A percentile compares a stretch with the other conserved stretches of the same genome.
Conservation (phyloP, 2,888 invertebrate species). For the Ornithoptera alexandrae region DNA sequence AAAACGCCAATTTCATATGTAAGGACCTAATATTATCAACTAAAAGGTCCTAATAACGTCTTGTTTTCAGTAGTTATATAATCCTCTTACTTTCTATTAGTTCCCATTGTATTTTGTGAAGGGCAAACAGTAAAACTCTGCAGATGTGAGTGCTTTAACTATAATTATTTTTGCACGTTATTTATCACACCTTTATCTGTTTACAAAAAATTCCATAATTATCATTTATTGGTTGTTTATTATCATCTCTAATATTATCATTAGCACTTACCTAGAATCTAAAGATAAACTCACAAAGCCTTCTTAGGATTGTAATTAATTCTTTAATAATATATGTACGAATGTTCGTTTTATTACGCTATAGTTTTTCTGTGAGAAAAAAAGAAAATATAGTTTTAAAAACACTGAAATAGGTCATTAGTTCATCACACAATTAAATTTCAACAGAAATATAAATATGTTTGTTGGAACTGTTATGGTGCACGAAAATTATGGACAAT, state of each 20-base stretch:
- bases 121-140: background rate
- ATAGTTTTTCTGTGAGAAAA: background rate
- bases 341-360: background rate
- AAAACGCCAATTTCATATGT: too few species aligned
- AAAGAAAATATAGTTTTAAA: too few species aligned
- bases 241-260: slow-evolving; percentile 6
- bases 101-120: background rate
- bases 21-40: too few species aligned
- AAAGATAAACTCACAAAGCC: background rate
- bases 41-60: too few species aligned
- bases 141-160: background rate
- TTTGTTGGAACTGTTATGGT: too few species aligned
- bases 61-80: too few species aligned
- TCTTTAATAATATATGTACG: background rate
- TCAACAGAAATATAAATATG: too few species aligned
- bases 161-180: slow-evolving; percentile 1
- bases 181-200: slow-evolving; percentile 14
- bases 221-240: slow-evolving; percentile 10
- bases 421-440: too few species aligned
- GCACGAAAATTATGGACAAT: too few species aligned
- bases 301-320: background rate
- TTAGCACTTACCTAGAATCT: background rate
- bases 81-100: too few species aligned
- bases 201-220: slow-evolving; percentile 19
- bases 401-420: too few species aligned